phyloP scores from a whole-genome alignment of 2,888 invertebrate genomes.

The Antheraea yamamai region DNA sequence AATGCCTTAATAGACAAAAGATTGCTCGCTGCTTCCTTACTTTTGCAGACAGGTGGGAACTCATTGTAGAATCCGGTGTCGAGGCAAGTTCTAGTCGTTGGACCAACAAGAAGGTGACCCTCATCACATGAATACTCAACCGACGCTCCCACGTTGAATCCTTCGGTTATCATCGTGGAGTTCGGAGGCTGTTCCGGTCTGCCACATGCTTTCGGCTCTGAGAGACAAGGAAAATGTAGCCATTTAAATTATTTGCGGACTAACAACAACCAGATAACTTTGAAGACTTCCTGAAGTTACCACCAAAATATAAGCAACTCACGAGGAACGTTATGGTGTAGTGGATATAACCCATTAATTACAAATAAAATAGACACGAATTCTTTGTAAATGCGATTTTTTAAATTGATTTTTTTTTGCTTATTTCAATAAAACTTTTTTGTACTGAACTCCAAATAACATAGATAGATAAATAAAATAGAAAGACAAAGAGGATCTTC shows the following conservation, averaged over 20 bases:
- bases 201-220: constrained; percentile 95
- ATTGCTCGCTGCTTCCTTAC: constrained; percentile 78
- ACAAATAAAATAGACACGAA: too few relatives aligned
- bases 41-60: constrained; percentile 95
- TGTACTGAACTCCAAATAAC: too few relatives aligned
- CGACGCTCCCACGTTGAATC: constrained; percentile 90
- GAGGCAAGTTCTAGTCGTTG: constrained; percentile 90
- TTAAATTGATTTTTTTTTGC: too few relatives aligned
- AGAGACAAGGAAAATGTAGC: constrained; percentile 21
- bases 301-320: not conserved
- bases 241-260: not conserved
- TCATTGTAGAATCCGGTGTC: constrained; percentile 97
- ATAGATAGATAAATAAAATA: not conserved
- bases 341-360: too few relatives aligned
- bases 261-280: not conserved
- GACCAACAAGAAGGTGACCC: constrained; percentile 93
- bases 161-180: constrained; percentile 90
- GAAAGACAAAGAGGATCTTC: not conserved
- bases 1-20: not conserved
- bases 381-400: too few relatives aligned
- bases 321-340: not conserved
- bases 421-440: too few relatives aligned
- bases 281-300: not conserved
- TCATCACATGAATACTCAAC: constrained; percentile 93
- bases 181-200: constrained; percentile 96